Evolutionary conservation across 2,797 vertebrate species (phyloP), one percentile per base, ranked within the genome.

Genomic region (Erethizon dorsatum): DNA sequence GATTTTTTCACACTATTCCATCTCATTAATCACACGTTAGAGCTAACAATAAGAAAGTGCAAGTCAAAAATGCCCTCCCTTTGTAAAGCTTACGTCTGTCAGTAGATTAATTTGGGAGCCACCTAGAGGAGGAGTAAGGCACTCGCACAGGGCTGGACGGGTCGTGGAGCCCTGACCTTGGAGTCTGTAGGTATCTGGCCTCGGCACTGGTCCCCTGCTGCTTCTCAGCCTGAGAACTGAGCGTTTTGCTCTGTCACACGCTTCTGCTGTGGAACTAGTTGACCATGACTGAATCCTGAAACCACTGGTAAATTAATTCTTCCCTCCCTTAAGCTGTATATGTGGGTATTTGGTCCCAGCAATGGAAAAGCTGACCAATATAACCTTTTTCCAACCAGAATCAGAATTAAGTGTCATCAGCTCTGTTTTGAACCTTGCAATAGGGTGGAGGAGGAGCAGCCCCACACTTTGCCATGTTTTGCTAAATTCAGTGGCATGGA

Each of bases 391-490:
- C 17, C 10, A 80, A 84, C 6, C 17, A 83, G 20, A 52, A 63
- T 89, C 28, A 79, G n/a, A 80, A 73, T 73, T 20, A 77, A 65
- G 28, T 85, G 22, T 67, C 13, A 10, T 80, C 50, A 86, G 2
- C 59, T 94, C 15, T 94, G 26, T 88, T 71, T 67, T 79, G 89
- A 89, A 52, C 13, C 33, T 79, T 96, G 11, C 2, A 57, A 47
- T 50, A 65, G 7, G 15, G 3, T 47, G 10, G 95, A 17, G 37
- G 5, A 79, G 5, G 83, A 15, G 14, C n/a, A 54, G 50, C 45
- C 18, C 5, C 24, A 93, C 15, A 90, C 47, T 85, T 67, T 96
- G 17, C n/a, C 56, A 3, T 77, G 11, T 71, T 88, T 89, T 94
- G 17, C 11, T 56, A 73, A 93, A 95, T 87, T 67, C 45, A 69